These are phyloP conservation scores for Lacanobia wlatinum DNA, from an alignment of 2,888 invertebrate species.

Conservation along the genomic window DNA sequence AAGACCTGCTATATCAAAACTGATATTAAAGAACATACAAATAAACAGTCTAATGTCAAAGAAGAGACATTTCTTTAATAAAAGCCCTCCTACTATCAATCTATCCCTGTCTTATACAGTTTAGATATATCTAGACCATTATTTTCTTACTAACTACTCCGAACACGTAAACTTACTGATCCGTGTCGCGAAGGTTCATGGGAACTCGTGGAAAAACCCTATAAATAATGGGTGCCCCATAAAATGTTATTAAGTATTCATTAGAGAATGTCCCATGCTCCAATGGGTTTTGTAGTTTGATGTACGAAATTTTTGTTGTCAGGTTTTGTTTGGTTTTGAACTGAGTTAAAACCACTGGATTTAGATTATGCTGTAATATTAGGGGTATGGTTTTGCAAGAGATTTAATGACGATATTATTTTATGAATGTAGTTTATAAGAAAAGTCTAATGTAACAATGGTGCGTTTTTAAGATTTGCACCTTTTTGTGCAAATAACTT, in stretches of 20 bases:
- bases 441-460: not conserved
- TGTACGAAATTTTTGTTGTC: conserved; percentile 45
- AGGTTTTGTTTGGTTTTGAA: not conserved
- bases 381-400: not conserved
- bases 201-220: conserved; percentile 61
- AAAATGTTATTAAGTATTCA: conserved; percentile 82
- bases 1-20: not conserved
- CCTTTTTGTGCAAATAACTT: not conserved
- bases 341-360: not conserved
- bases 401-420: not conserved
- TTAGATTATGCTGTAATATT: not conserved
- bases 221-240: conserved; percentile 72
- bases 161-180: conserved; percentile 62
- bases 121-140: conserved; percentile 58
- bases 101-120: conserved; percentile 31
- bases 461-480: not conserved
- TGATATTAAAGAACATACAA: not conserved
- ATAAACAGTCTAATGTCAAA: not conserved
- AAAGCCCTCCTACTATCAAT: conserved; percentile 6
- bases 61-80: not conserved
- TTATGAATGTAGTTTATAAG: too few relatives aligned
- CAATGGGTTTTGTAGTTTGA: conserved; percentile 53
- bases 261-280: conserved; percentile 70
- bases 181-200: conserved; percentile 63
- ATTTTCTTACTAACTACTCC: conserved; percentile 50